Evolutionary conservation across 1,140 invertebrate genomes (phyloP).

Genomic region (Phocides pigmalion): DNA sequence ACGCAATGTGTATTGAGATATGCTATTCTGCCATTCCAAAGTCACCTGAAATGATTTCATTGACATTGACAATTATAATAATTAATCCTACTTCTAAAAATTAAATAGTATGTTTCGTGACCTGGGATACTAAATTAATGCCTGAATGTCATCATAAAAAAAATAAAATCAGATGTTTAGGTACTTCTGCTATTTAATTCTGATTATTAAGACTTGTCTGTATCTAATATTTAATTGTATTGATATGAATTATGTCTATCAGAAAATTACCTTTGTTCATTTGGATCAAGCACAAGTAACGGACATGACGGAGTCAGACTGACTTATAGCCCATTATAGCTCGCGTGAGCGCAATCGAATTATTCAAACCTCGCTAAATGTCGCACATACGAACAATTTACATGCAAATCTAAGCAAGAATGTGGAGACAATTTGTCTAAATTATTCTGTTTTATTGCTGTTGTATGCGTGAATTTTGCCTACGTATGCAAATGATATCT

Average conservation of each 20-base stretch:
- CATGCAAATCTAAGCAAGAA: conserved; percentile 22
- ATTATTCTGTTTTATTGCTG: conserved; percentile 17
- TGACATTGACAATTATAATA: too few species aligned
- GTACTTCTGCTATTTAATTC: too few species aligned
- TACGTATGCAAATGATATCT: background rate
- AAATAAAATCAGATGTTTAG: too few species aligned
- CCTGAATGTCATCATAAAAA: too few species aligned
- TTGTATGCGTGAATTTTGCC: conserved; percentile 6
- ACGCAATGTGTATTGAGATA: too few species aligned
- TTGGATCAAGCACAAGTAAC: conserved; percentile 5
- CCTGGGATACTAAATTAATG: too few species aligned
- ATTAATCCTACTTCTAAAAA: too few species aligned
- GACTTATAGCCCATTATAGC: conserved; percentile 2
- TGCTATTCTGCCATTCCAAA: too few species aligned
- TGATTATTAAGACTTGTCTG: too few species aligned
- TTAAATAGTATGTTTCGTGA: too few species aligned
- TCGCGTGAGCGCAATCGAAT: conserved; percentile 15
- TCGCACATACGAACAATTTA: conserved; percentile 15
- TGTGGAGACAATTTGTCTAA: conserved; percentile 21
- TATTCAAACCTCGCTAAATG: conserved; percentile 22
- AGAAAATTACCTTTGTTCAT: background rate
- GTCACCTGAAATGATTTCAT: too few species aligned
- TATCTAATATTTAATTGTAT: too few species aligned
- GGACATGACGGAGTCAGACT: conserved; percentile 6
- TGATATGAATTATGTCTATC: background rate